Percentiles rank a stretch among this genome's conserved stretches.
Conservation (phyloP, 2,797 vertebrate genomes). For the Manis javanica region DNA sequence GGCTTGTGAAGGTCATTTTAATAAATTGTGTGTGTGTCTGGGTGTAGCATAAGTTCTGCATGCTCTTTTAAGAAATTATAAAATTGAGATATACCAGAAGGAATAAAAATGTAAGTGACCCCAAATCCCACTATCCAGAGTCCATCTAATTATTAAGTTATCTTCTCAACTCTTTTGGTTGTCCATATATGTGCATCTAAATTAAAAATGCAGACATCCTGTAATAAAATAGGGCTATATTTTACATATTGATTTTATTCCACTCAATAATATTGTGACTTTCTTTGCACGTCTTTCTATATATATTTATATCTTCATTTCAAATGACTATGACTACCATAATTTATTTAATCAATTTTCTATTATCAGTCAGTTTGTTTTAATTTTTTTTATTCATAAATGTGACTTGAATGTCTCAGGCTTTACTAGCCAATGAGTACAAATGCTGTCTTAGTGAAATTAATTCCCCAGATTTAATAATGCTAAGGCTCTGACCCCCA, state of each 20-base stretch:
- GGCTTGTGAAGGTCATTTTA: not conserved
- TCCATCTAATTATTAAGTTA: not conserved
- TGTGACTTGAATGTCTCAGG: not conserved
- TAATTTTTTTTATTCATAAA: slow-evolving; percentile 36
- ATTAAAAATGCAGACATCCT: slow-evolving; percentile 22
- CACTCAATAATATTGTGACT: not conserved
- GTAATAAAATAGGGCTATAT: not conserved
- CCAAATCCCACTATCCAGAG: not conserved
- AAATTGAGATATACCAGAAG: not conserved
- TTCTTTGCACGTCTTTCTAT: not conserved
- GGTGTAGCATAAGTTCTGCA: not conserved
- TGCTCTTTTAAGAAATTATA: not conserved
- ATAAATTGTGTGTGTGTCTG: not conserved
- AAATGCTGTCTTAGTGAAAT: not conserved
- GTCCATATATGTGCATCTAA: not conserved
- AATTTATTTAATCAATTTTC: slow-evolving; percentile 52
- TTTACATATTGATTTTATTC: slow-evolving; percentile 45
- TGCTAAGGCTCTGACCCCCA: not conserved
- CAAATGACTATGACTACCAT: slow-evolving; percentile 47
- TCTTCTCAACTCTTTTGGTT: not conserved
- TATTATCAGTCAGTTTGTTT: slow-evolving; percentile 18
- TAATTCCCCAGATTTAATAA: not conserved
- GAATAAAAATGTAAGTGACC: slow-evolving; percentile 33
- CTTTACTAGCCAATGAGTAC: not conserved
- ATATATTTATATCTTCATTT: not conserved